Base-by-base conservation (phyloP, 2,888 invertebrate genomes). In the Drosophila mimica region DNA sequence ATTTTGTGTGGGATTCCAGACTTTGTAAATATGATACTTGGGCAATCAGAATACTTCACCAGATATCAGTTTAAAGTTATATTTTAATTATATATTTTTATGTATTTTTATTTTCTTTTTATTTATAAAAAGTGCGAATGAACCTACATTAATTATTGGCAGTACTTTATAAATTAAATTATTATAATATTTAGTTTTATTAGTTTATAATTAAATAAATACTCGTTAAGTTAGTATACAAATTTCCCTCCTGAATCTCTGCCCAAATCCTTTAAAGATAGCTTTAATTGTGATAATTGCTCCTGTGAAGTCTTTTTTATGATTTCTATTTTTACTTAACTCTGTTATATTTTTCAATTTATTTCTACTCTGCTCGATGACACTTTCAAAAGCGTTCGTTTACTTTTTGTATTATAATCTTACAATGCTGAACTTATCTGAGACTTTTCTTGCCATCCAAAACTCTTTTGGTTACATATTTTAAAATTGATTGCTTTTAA, bases 401-500 rank as follows among this genome's bases (percentile, higher is more conserved):
- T 69, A 33, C n/a, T 34, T 43, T 15, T 28, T 43, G 46, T 57
- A 36, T 49, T 43, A 60, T 38, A 56, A 56, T 74, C 56, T 34
- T 59, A 33, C 33, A 17, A 33, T 38, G 38, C 25, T n/a, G 46
- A 38, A 31, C 48, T 70, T 82, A 73, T 78, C 63, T 66, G 54
- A 51, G 59, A 28, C 13, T 13, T 82, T 79, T 63, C 59, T 54
- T 74, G 75, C 70, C 57, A 56, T 13, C 66, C 53, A 68, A 68
- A 81, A 74, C 72, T 82, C 76, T 83, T 76, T 77, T 58, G 68
- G 59, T 51, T 83, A 68, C 58, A 79, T 70, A 82, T 82, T 79
- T 46, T 88, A 40, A 59, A 84, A 80, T 69, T 82, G 86, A 85
- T 85, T 89, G 90, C 81, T 69, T 89, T 89, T 88, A 75, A 85